Base-by-base conservation (phyloP, 2,888 invertebrate genomes). In the Aphidoletes aphidimyza region DNA sequence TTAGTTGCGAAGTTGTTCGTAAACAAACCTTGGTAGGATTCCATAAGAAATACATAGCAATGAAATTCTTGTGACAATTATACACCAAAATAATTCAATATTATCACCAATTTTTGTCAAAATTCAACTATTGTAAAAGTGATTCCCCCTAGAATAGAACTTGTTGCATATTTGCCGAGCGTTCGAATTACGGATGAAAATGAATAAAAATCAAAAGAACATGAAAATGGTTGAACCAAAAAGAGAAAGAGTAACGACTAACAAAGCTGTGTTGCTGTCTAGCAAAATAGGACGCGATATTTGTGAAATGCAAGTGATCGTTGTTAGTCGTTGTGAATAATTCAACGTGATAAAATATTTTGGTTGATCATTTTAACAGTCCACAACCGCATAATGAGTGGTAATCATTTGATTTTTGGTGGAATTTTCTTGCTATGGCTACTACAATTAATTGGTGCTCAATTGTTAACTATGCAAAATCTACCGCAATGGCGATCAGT, bases 391-490 rank as follows among this genome's bases (percentile, higher is more conserved):
- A 22, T 30, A 69, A 69, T 69, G 69, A 69, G 69, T 69, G 69
- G 0, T 3, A 11, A 69, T 69, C 34, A 69, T 69, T 2, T 30
- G 11, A 30, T 69, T 69, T 69, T 69, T 34, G 69, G 69, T 34
- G 69, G 9, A 30, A 30, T 69, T 69, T 69, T 69, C 1, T 30
- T 30, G 3, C n/a, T 69, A 17, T 30, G 30, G 34, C 69, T 81
- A n/a, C 11, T 81, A 6, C 19, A 81, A 81, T n/a, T 81, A 37
- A 81, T 81, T 5, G 11, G 22, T 37, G 81, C 37, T 2, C 83
- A 83, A 45, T 30, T 83, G 17, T 26, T 83, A 26, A 83, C 83
- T 0, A 83, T 83, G 42, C 83, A 83, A 83, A 83, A 83, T 83
- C 3, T 83, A 17, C 83, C 83, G 17, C 8, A 11, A 30, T 83